phyloP scores from a whole-genome alignment of 2,797 vertebrate genomes.

The Poeciliopsis gracilis region DNA sequence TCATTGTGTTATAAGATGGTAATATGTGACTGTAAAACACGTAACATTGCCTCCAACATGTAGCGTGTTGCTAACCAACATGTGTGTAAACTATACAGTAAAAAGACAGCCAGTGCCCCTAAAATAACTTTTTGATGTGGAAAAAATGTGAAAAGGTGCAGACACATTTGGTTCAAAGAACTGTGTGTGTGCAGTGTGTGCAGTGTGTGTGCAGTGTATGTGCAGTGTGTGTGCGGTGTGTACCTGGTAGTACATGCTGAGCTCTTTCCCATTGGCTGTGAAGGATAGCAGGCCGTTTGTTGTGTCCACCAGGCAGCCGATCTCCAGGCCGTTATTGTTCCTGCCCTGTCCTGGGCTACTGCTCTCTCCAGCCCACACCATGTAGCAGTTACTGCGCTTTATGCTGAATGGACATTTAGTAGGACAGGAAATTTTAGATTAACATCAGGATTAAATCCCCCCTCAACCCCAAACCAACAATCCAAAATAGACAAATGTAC shows the following conservation, averaged over 20 bases:
- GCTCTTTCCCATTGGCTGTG: slow-evolving; percentile 93
- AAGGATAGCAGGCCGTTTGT: slow-evolving; percentile 91
- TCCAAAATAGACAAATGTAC: background rate
- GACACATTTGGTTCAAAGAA: background rate
- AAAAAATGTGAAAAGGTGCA: background rate
- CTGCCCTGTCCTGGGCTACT: slow-evolving; percentile 91
- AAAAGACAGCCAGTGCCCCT: background rate
- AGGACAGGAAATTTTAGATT: background rate
- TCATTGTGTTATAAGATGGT: too few relatives aligned
- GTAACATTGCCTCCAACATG: background rate
- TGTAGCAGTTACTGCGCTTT: slow-evolving; percentile 97
- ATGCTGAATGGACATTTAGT: slow-evolving; percentile 81
- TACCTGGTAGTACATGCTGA: slow-evolving; percentile 93
- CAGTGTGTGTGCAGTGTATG: too few relatives aligned
- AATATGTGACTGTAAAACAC: too few relatives aligned
- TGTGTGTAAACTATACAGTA: background rate
- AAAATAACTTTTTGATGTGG: background rate
- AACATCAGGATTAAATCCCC: background rate
- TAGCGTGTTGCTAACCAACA: background rate
- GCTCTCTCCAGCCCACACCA: slow-evolving; percentile 96
- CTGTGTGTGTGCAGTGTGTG: background rate
- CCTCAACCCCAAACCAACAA: background rate
- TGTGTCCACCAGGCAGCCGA: slow-evolving; percentile 91
- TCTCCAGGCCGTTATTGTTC: slow-evolving; percentile 93
- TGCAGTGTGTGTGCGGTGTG: background rate